Evolutionary conservation across 1,140 invertebrate genomes (phyloP), one percentile per base, ranked within the genome.

Genomic region (Pseudomyrmex gracilis): DNA sequence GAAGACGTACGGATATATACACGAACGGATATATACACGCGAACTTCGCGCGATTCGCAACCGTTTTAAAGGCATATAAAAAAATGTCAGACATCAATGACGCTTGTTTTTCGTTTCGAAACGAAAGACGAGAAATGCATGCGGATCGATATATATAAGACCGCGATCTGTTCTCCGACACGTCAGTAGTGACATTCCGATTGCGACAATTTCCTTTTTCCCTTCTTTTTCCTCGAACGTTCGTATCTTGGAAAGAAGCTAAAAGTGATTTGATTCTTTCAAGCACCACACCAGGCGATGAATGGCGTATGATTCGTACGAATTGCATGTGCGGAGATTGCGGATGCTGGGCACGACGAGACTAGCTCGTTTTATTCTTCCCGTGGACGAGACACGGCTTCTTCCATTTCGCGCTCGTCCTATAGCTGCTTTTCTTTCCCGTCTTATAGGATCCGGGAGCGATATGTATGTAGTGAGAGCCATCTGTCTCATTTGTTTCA

Each of bases 401-500:
- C 77, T 74, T 66, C 61, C 51, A 43, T 70, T 77, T 70, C 55
- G 13, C 55, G 13, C 22, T 84, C 73, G 66, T 84, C 45, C 47
- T 20, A 20, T 22, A 43, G 63, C 78, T 74, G 45, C 34, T 76
- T 73, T 73, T 73, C 71, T 76, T 45, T 76, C 4, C 34, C 34
- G 34, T 12, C 58, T 47, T 49, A 71, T 70, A 61, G 74, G 58
- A 83, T 86, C 87, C 73, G 34, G 74, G 78, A 90, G 71, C 68
- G 63, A 82, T 34, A 34, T 7, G 34, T 34, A 34, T 80, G 58
- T 66, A 90, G 85, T 92, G 92, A 93, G 88, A 88, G 87, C 84
- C 83, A 63, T 67, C 70, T 76, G 88, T 88, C 89, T 91, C 90
- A 86, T 93, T 89, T 93, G 90, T 95, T 94, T 76, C 95, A 97